A percentile compares a stretch with the other conserved stretches of the same genome.
Evolutionary conservation across 1,140 invertebrate species (phyloP).

Genomic region (Gyrodactylus bullatarudis): DNA sequence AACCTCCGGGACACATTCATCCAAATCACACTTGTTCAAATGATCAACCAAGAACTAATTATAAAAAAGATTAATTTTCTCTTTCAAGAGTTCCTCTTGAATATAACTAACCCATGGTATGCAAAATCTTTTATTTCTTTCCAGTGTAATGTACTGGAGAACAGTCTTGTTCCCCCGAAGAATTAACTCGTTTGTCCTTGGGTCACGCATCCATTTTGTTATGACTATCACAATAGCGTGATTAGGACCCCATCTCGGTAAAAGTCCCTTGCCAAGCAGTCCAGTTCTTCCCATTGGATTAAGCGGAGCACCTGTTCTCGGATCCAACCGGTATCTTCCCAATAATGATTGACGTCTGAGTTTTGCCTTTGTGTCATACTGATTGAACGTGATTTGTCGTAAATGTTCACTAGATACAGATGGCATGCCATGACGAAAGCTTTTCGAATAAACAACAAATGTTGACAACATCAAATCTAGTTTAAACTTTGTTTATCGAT

Average conservation of each 20-base stretch:
- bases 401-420: neutral
- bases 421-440: neutral
- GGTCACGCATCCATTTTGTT: conserved; percentile 15
- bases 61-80: neutral
- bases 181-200: conserved; percentile 6
- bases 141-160: neutral
- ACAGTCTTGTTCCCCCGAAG: neutral
- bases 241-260: conserved; percentile 23
- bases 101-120: conserved; percentile 6
- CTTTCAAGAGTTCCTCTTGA: neutral
- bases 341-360: neutral
- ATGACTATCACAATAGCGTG: conserved; percentile 19
- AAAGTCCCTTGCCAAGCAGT: conserved; percentile 17
- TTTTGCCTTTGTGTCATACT: neutral
- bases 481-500: neutral
- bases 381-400: neutral
- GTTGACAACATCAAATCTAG: neutral
- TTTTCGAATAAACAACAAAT: neutral
- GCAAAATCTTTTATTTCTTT: neutral
- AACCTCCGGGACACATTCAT: neutral
- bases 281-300: conserved; percentile 23
- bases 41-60: conserved; percentile 6
- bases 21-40: neutral
- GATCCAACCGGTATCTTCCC: neutral
- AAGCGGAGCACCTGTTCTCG: conserved; percentile 1